A percentile compares a stretch with the other conserved stretches of the same genome.
Evolutionary conservation across 2,888 invertebrate genomes (phyloP).

Genomic region (Galerucella pusilla): DNA sequence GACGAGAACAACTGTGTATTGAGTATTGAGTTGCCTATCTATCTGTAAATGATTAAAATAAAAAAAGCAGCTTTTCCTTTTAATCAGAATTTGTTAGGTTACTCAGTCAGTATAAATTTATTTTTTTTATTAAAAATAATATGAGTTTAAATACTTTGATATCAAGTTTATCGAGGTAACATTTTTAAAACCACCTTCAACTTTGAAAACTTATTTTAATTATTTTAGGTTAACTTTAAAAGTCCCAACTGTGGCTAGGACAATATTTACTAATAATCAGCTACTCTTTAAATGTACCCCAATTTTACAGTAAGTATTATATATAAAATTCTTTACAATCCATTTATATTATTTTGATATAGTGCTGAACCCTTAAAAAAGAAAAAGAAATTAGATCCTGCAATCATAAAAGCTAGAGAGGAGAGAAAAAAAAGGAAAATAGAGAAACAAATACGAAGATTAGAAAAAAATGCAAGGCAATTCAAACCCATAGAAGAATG

Average conservation of each 20-base stretch:
- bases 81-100: neutral
- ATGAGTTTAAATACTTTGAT: conserved; percentile 33
- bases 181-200: neutral
- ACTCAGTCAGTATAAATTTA: neutral
- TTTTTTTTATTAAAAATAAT: neutral
- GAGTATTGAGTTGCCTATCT: too few species aligned
- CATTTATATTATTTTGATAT: conserved; percentile 49
- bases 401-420: conserved; percentile 81
- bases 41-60: too few species aligned
- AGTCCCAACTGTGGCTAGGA: conserved; percentile 46
- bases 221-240: conserved; percentile 41
- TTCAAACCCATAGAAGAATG: conserved; percentile 92
- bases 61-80: too few species aligned
- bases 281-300: conserved; percentile 60
- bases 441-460: conserved; percentile 85
- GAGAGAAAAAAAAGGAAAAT: conserved; percentile 84
- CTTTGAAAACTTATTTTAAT: neutral
- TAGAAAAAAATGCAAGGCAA: conserved; percentile 84
- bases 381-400: conserved; percentile 87
- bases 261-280: conserved; percentile 57
- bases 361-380: conserved; percentile 92
- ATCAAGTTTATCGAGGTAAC: conserved; percentile 32
- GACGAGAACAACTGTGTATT: neutral
- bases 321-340: neutral
- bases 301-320: conserved; percentile 59